Conservation (phyloP, 2,113 vertebrate species). For the Ondatra zibethicus region DNA sequence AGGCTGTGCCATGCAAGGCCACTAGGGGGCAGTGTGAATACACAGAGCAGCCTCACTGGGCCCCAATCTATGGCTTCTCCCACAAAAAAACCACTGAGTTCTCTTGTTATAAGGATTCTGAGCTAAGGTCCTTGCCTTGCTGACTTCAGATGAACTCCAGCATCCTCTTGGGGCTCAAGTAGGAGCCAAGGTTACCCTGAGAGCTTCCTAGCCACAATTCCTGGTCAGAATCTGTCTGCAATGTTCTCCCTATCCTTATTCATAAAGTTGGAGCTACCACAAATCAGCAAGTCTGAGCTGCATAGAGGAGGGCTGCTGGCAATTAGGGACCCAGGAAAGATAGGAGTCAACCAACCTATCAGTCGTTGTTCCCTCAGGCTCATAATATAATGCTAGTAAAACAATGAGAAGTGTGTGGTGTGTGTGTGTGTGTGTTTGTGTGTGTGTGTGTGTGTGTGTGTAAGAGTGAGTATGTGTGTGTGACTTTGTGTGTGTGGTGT, state of each 20-base stretch:
- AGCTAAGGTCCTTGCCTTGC: neutral
- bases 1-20: neutral
- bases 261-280: neutral
- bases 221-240: slow-evolving; percentile 64
- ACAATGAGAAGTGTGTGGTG: neutral
- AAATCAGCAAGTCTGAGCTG: neutral
- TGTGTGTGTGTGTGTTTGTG: neutral
- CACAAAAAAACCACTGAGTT: neutral
- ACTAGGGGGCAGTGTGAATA: slow-evolving; percentile 25
- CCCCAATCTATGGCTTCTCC: neutral
- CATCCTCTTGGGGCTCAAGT: slow-evolving; percentile 76
- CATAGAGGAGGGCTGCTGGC: neutral
- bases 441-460: neutral
- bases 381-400: neutral
- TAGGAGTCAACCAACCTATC: neutral
- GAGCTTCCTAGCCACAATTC: slow-evolving; percentile 55
- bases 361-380: neutral
- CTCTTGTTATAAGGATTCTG: neutral
- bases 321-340: neutral
- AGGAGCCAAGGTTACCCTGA: slow-evolving; percentile 69
- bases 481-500: too few relatives aligned
- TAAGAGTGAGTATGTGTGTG: too few relatives aligned
- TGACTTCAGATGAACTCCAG: fast-evolving
- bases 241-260: neutral
- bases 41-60: neutral